Evolutionary conservation across 2,888 invertebrate species (phyloP).

Genomic region (Andrena bicolor): DNA sequence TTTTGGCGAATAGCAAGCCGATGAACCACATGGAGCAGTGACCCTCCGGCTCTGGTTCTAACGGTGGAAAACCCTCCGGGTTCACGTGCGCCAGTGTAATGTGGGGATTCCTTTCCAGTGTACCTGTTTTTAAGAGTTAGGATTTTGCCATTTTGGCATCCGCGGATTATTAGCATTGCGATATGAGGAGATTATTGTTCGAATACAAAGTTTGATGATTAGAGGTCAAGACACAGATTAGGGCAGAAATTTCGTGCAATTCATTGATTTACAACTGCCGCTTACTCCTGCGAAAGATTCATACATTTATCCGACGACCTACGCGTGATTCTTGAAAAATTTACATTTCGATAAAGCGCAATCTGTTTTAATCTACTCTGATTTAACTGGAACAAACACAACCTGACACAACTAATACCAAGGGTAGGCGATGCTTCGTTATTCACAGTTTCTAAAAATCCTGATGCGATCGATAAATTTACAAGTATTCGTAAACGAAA

Average conservation of each 20-base stretch:
- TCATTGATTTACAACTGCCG: slow-evolving; percentile 30
- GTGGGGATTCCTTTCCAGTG: slow-evolving; percentile 95
- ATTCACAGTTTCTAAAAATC: slow-evolving; percentile 1
- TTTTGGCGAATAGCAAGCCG: slow-evolving; percentile 96
- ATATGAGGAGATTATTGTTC: slow-evolving; percentile 34
- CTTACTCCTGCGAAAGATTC: slow-evolving; percentile 47
- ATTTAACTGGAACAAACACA: slow-evolving; percentile 50
- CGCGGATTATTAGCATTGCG: slow-evolving; percentile 66
- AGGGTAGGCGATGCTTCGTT: background rate
- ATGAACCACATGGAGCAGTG: slow-evolving; percentile 98
- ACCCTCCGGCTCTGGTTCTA: slow-evolving; percentile 86
- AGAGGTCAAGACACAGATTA: slow-evolving; percentile 53
- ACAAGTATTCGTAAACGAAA: slow-evolving; percentile 9
- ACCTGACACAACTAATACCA: slow-evolving; percentile 21
- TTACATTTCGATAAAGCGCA: slow-evolving; percentile 31
- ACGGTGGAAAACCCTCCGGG: slow-evolving; percentile 93
- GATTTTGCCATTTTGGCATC: slow-evolving; percentile 75
- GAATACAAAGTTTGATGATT: slow-evolving; percentile 47
- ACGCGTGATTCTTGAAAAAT: slow-evolving; percentile 12
- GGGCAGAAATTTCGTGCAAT: slow-evolving; percentile 45
- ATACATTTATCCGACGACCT: slow-evolving; percentile 36
- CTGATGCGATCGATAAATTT: background rate
- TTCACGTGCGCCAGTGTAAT: slow-evolving; percentile 98
- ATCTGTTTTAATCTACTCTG: slow-evolving; percentile 58
- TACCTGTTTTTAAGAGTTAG: slow-evolving; percentile 86